phyloP scores from a whole-genome alignment of 2,797 vertebrate species.

The Setipinna tenuifilis region DNA sequence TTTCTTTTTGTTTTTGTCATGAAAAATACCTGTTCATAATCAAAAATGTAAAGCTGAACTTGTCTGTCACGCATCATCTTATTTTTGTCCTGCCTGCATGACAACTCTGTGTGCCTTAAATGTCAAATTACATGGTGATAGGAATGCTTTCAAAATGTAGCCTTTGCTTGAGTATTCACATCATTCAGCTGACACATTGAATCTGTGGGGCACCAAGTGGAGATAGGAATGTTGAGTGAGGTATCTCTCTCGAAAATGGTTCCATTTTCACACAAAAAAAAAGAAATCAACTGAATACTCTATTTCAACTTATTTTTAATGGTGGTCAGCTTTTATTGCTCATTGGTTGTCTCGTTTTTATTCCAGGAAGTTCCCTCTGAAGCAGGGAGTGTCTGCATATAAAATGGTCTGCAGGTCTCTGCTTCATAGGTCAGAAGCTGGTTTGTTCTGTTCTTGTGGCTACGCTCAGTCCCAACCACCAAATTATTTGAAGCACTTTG shows the following conservation, averaged over 20 bases:
- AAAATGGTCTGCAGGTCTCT: slow-evolving; percentile 97
- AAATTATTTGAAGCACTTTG: slow-evolving; percentile 62
- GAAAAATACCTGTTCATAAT: background rate
- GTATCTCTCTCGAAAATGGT: slow-evolving; percentile 32
- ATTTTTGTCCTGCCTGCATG: background rate
- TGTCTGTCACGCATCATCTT: background rate
- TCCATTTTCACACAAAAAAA: slow-evolving; percentile 61
- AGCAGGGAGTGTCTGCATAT: slow-evolving; percentile 96
- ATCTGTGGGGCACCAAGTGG: slow-evolving; percentile 18
- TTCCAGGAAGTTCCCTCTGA: slow-evolving; percentile 95
- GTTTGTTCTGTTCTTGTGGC: slow-evolving; percentile 89
- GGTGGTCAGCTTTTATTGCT: slow-evolving; percentile 94
- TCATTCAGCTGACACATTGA: slow-evolving; percentile 5
- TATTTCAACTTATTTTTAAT: slow-evolving; percentile 79
- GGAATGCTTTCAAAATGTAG: slow-evolving; percentile 63
- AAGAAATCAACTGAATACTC: slow-evolving; percentile 51
- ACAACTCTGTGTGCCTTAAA: background rate
- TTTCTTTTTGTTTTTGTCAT: background rate
- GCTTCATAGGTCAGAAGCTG: slow-evolving; percentile 96
- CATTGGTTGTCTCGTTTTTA: slow-evolving; percentile 95
- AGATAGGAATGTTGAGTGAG: slow-evolving; percentile 29
- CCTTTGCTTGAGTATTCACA: slow-evolving; percentile 40
- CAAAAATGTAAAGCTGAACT: background rate
- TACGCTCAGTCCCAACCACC: slow-evolving; percentile 90
- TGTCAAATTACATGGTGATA: slow-evolving; percentile 46